A percentile compares a stretch with the other conserved stretches of the same genome.
phyloP scores from a whole-genome alignment of 2,797 vertebrate genomes.

The Coendou prehensilis region DNA sequence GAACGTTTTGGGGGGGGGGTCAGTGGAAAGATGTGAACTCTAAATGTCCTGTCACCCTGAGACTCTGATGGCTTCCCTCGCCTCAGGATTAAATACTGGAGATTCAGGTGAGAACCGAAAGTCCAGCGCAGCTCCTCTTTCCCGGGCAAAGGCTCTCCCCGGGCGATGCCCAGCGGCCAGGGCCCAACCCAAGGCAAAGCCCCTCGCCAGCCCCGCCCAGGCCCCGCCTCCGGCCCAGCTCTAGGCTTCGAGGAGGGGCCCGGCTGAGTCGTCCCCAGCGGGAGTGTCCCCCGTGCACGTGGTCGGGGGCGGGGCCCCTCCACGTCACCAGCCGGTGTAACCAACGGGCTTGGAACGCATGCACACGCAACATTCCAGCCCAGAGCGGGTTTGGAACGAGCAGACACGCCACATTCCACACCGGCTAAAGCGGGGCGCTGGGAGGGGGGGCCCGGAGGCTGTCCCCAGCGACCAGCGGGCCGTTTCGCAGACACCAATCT shows the following conservation, averaged over 20 bases:
- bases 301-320: slow-evolving; percentile 82
- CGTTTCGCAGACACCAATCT: background rate
- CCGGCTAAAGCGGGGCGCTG: slow-evolving; percentile 74
- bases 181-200: slow-evolving; percentile 70
- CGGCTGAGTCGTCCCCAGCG: slow-evolving; percentile 76
- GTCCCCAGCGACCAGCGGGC: slow-evolving; percentile 44
- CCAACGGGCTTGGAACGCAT: slow-evolving; percentile 83
- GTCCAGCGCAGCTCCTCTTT: slow-evolving; percentile 52
- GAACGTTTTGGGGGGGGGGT: background rate
- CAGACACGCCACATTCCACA: slow-evolving; percentile 85
- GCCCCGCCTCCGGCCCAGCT: slow-evolving; percentile 65
- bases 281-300: slow-evolving; percentile 90
- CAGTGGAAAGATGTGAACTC: slow-evolving; percentile 3
- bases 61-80: slow-evolving; percentile 57
- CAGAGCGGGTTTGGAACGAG: slow-evolving; percentile 77
- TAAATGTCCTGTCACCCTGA: background rate
- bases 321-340: slow-evolving; percentile 84
- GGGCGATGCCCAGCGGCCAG: slow-evolving; percentile 51
- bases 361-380: slow-evolving; percentile 85
- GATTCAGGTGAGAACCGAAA: background rate
- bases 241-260: slow-evolving; percentile 75
- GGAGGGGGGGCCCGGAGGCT: slow-evolving; percentile 27
- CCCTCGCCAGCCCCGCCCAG: slow-evolving; percentile 75
- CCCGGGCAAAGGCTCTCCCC: slow-evolving; percentile 42
- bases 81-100: slow-evolving; percentile 50